Base-by-base conservation (phyloP, 2,888 invertebrate genomes). In the Conops quadrifasciatus region DNA sequence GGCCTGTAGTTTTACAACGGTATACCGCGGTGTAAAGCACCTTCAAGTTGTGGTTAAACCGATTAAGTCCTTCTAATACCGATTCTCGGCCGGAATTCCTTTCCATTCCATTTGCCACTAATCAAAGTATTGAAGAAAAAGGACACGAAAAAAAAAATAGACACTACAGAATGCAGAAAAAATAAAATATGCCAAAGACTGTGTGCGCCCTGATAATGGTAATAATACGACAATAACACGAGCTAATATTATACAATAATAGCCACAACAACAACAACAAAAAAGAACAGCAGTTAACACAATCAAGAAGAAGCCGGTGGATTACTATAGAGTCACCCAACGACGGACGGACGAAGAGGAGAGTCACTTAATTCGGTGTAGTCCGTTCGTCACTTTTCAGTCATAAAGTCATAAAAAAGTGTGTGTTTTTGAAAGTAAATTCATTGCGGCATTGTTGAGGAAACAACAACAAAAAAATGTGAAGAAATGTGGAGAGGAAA, bases 261-360 rank as follows among this genome's bases (percentile, higher is more conserved):
- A 58, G 64, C 21, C 36, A 26, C 51, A 59, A 60, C 53, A 66
- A 58, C 70, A 47, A 63, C 56, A 62, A 64, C 16, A 58, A 19
- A 45, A 51, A 49, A 30, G 36, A 62, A 62, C 28, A 71, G 21
- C 45, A 60, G 24, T 71, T 58, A 62, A 62, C 24, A 43, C 66
- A 53, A 66, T 36, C 66, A 66, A 36, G 53, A n/a, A n/a, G 53
- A 66, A 53, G n/a, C 66, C 19, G 66, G n/a, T n/a, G 28, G 66
- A 53, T n/a, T 53, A 51, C 21, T 16, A 36, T 16, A 56, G 36
- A 26, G 49, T 21, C 47, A 47, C 49, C 7, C 66, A 53, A 9
- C 53, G 51, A n/a, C 59, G n/a, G n/a, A n/a, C n/a, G n/a, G n/a
- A n/a, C n/a, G n/a, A n/a, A n/a, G n/a, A n/a, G n/a, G n/a, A n/a